Conservation (phyloP, 1,140 invertebrate genomes). For the Lepidurus arcticus region DNA sequence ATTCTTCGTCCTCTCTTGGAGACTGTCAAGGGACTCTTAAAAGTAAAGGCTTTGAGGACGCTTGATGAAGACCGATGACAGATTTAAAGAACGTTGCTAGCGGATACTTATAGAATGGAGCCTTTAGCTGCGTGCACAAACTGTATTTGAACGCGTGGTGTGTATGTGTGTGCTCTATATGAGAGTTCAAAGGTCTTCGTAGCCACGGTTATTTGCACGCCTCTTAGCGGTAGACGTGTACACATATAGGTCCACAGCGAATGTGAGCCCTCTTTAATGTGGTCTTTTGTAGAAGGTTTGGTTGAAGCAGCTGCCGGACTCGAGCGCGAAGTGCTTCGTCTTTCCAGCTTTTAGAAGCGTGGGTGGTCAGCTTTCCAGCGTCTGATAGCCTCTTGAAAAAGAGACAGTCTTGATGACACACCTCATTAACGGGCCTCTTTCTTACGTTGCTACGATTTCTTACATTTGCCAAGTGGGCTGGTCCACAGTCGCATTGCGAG, state of each 20-base stretch:
- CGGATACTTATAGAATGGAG: background rate
- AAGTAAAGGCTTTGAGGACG: background rate
- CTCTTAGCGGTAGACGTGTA: background rate
- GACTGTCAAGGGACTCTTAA: slow-evolving; percentile 16
- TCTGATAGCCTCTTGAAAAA: background rate
- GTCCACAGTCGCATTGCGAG: background rate
- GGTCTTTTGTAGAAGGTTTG: background rate
- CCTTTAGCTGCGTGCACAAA: background rate
- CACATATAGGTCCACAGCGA: background rate
- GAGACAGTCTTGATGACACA: background rate
- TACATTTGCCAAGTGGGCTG: background rate
- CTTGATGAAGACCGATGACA: slow-evolving; percentile 12
- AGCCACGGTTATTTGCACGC: background rate
- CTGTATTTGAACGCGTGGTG: background rate
- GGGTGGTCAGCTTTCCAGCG: slow-evolving; percentile 11
- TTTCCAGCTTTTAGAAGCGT: background rate
- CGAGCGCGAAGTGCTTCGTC: background rate
- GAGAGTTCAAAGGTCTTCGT: background rate
- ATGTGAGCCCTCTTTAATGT: background rate
- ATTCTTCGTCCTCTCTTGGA: background rate
- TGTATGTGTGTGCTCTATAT: background rate
- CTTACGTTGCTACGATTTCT: background rate
- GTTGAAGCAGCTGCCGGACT: slow-evolving; percentile 11
- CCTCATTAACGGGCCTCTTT: background rate
- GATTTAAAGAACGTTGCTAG: background rate